These are phyloP conservation scores for Chinchilla lanigera DNA, from an alignment of 2,113 vertebrate species.

Conservation along the genomic window DNA sequence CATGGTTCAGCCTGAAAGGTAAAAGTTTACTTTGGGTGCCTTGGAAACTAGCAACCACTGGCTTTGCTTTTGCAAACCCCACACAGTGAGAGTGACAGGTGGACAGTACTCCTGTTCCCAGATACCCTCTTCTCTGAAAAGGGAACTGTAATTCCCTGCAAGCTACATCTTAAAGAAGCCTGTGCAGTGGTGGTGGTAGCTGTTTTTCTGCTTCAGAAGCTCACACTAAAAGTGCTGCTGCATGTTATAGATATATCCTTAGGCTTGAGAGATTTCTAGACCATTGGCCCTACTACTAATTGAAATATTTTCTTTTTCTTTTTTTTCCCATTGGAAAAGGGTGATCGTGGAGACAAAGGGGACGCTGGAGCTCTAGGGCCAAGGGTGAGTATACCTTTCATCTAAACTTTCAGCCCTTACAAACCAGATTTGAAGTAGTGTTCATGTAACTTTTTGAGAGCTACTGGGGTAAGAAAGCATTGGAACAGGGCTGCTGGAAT, in stretches of 20 bases:
- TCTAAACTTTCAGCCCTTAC: neutral
- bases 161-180: neutral
- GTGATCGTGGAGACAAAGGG: slow-evolving; percentile 95
- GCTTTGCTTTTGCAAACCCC: slow-evolving; percentile 22
- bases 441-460: neutral
- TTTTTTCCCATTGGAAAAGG: slow-evolving; percentile 85
- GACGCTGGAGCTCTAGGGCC: slow-evolving; percentile 91
- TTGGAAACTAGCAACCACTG: slow-evolving; percentile 16
- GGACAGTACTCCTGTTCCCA: neutral
- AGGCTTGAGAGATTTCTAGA: neutral
- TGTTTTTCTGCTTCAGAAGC: neutral
- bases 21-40: neutral
- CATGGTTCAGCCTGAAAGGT: neutral
- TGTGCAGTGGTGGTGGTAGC: neutral
- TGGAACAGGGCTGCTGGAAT: neutral
- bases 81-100: neutral
- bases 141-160: neutral
- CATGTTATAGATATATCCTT: neutral
- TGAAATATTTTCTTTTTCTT: neutral
- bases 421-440: neutral
- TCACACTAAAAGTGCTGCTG: neutral
- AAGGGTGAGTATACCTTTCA: slow-evolving; percentile 87
- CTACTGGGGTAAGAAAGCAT: neutral
- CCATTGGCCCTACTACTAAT: neutral
- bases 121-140: neutral